phyloP scores from a whole-genome alignment of 2,888 invertebrate species.

The Tromatobia lineatoria region DNA sequence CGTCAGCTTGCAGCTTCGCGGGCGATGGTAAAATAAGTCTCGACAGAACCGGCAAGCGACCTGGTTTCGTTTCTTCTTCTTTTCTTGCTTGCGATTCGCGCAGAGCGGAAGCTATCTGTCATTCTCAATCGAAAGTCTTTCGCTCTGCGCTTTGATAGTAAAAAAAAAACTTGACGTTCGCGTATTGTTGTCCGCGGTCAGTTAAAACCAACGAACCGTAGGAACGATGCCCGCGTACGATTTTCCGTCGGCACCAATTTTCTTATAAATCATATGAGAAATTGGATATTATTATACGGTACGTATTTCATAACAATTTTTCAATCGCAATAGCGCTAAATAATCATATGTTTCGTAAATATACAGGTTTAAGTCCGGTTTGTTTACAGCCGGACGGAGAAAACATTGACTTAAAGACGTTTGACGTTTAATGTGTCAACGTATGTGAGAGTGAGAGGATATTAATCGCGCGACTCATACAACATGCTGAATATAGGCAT shows the following conservation, averaged over 20 bases:
- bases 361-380: neutral
- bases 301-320: constrained; percentile 23
- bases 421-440: constrained; percentile 35
- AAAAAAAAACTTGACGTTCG: neutral
- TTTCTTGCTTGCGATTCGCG: constrained; percentile 7
- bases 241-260: neutral
- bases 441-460: constrained; percentile 1
- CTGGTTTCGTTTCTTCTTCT: constrained; percentile 43
- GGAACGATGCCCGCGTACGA: neutral
- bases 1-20: constrained; percentile 7
- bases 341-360: neutral
- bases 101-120: constrained; percentile 13
- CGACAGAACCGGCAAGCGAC: constrained; percentile 62
- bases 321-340: neutral
- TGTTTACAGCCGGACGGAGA: neutral
- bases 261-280: constrained; percentile 3
- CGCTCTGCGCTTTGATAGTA: neutral
- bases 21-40: constrained; percentile 59
- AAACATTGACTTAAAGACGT: neutral
- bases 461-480: neutral
- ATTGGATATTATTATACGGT: constrained; percentile 29
- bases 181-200: constrained; percentile 9
- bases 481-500: constrained; percentile 24
- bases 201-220: constrained; percentile 28
- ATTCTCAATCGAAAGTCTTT: constrained; percentile 17